Evolutionary conservation across 2,797 vertebrate species (phyloP), one percentile per base, ranked within the genome.

Genomic region (Anguilla pacifica): DNA sequence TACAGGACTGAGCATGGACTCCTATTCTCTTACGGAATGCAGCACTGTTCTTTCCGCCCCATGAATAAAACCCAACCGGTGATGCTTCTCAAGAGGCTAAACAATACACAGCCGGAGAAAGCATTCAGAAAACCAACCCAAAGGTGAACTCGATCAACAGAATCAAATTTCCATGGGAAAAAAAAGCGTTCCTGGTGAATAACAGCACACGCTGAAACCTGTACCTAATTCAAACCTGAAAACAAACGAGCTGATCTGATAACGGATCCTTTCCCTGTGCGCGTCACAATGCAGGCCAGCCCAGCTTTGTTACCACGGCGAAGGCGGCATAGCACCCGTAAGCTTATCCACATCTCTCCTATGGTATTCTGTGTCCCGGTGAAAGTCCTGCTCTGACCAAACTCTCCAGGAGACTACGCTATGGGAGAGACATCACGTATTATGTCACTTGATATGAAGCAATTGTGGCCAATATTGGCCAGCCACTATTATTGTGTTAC

Each of bases 21-120:
- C 46, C n/a, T 86, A 87, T 49, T 28, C 13, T 31, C 51, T 46
- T 13, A 55, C 25, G 0, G 64, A 91, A 91, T 90, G 88, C 91
- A 93, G 91, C 90, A 91, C 92, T 91, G 88, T 88, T 89, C 91
- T 91, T 88, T 89, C 70, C 39, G 85, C 85, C 79, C n/a, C 17
- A 35, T 64, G 31, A 64, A 81, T 67, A 89, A 86, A 81, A 79
- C 46, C 81, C 51, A 6, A 84, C 9, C 28, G 3, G 17, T 22
- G 25, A 79, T 39, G 39, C 43, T 72, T 57, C 46, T 11, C 43
- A 19, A 87, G 64, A n/a, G 84, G 49, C 86, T 87, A 15, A 88
- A 86, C 31, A 28, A 67, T 72, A 90, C 49, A 64, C 35, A 49
- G 51, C 70, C 39, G 59, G 51, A 28, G 51, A 74, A 51, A 74